A percentile compares a stretch with the other conserved stretches of the same genome.
These are phyloP conservation scores for Oreochromis grahami DNA, from an alignment of 2,797 vertebrate species.

Conservation along the genomic window DNA sequence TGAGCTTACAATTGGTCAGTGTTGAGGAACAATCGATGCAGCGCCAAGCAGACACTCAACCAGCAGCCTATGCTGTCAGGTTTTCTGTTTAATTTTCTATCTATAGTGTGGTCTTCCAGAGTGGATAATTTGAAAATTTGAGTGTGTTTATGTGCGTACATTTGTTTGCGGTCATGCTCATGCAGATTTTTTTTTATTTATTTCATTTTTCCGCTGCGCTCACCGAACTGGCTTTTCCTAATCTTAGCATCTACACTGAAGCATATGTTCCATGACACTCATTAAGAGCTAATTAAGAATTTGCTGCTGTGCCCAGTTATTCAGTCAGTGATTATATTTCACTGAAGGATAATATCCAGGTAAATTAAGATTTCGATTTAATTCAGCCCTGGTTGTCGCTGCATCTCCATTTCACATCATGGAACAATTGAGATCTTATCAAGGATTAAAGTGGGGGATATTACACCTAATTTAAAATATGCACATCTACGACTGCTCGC, in stretches of 20 bases:
- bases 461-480: constrained; percentile 75
- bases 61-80: constrained; percentile 36
- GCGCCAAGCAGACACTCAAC: constrained; percentile 67
- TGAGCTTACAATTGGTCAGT: constrained; percentile 83
- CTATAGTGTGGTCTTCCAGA: constrained; percentile 58
- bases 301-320: constrained; percentile 57
- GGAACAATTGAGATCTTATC: constrained; percentile 78
- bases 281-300: constrained; percentile 67
- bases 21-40: constrained; percentile 74
- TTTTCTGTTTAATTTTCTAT: constrained; percentile 52
- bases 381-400: constrained; percentile 65
- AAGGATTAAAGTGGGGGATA: constrained; percentile 75
- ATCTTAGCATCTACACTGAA: constrained; percentile 56
- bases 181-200: neutral
- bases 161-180: constrained; percentile 36
- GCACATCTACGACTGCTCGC: constrained; percentile 61
- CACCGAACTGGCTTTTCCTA: constrained; percentile 16
- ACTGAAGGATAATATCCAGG: constrained; percentile 74
- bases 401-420: constrained; percentile 76
- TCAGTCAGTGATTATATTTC: constrained; percentile 71
- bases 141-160: constrained; percentile 32
- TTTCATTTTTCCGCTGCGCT: neutral
- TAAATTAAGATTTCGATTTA: constrained; percentile 78
- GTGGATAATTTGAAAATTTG: constrained; percentile 62
- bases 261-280: constrained; percentile 59